Base-by-base conservation (phyloP, 2,797 vertebrate species). In the Allenopithecus nigroviridis region DNA sequence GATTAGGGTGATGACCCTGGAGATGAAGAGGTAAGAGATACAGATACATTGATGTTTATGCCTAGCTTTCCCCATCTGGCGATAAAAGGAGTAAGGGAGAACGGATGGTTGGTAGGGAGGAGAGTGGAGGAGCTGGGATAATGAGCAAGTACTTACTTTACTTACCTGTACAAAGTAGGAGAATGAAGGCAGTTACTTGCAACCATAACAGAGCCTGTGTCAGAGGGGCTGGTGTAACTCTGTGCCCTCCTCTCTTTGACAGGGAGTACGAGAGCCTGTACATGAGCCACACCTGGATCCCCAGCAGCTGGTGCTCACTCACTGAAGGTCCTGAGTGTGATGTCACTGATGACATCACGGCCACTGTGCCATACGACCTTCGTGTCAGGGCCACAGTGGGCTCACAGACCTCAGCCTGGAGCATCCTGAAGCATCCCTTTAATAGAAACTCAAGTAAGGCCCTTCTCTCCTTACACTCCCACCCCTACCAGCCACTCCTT, bases 191-290 rank as follows among this genome's bases (percentile, higher is more conserved):
- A 57, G 30, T 53, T 46, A 19, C 33, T 39, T 57, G 68, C 19
- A 75, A 16, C 53, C 4, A 2, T 81, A 55, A 64, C 9, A 41
- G 79, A 57, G 43, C 50, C 48, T 39, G 55, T 4, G 3, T 41
- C 19, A 41, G 36, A 84, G 68, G 50, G 79, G 8, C 36, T 80
- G 53, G 8, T 46, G n/a, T 97, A 90, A 97, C 4, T 4, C 4
- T 86, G 19, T 86, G 22, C 30, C 84, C 19, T 79, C 75, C 26
- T 75, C 7, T 68, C 36, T 26, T 96, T 74, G 57, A 36, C 96
- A 99, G 99, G 70, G 99, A 99, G 59, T 99, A 98, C 0, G 99
- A 99, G 41, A 98, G 98, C 48, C 94, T 98, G 1, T 98, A 98
- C 0, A 87, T 41, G 86, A 98, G 98, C 0, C 91, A 98, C 43